Percentiles rank a stretch among this genome's conserved stretches.
Conservation (phyloP, 2,113 vertebrate species). For the Grammomys surdaster region DNA sequence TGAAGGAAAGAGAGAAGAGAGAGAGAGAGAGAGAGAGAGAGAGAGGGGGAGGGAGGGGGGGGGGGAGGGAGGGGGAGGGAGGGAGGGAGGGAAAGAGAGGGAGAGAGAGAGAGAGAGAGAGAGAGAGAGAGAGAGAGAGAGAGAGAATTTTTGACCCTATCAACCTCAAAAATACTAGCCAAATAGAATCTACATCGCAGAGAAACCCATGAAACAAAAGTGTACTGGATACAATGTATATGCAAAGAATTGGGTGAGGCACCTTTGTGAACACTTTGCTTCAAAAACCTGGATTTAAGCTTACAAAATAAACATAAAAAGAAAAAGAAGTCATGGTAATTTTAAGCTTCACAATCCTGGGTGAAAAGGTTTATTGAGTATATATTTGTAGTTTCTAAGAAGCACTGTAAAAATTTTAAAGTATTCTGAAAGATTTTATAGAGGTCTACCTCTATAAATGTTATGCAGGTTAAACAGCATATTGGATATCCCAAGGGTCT, state of each 20-base stretch:
- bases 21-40: background rate
- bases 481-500: background rate
- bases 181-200: background rate
- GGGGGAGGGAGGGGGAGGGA: background rate
- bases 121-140: background rate
- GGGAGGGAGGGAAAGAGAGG: background rate
- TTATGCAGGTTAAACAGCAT: background rate
- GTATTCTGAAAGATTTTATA: background rate
- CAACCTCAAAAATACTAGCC: background rate
- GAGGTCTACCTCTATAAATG: background rate
- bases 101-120: background rate
- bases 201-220: background rate
- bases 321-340: conserved; percentile 10
- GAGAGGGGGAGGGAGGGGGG: background rate
- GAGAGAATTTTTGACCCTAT: too few relatives aligned
- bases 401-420: background rate
- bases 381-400: background rate
- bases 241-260: background rate
- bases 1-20: background rate
- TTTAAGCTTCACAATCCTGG: background rate
- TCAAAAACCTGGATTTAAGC: background rate
- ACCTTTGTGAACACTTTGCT: background rate
- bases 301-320: background rate
- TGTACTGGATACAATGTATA: background rate
- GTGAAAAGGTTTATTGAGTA: conserved; percentile 6